These are phyloP conservation scores for Mongoloraphidia duomilia DNA, from an alignment of 2,888 invertebrate genomes.

Conservation along the genomic window DNA sequence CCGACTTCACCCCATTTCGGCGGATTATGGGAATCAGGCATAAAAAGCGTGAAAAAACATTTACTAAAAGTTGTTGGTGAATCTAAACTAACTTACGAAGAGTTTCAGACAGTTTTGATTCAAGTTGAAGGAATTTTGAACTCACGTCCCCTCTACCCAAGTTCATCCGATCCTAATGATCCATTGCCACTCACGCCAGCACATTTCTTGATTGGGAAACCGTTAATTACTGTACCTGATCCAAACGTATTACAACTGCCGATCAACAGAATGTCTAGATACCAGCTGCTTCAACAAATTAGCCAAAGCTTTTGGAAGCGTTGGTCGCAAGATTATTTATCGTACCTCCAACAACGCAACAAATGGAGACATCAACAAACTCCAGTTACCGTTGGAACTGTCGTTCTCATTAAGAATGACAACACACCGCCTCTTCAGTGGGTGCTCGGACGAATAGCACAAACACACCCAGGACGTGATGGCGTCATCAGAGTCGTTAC, in stretches of 20 bases:
- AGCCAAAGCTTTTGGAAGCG: slow-evolving; percentile 13
- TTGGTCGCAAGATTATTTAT: slow-evolving; percentile 16
- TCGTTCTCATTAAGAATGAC: too few relatives aligned
- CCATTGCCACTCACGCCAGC: slow-evolving; percentile 14
- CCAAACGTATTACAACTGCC: slow-evolving; percentile 7
- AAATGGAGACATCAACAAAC: slow-evolving; percentile 10
- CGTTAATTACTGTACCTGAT: slow-evolving; percentile 13
- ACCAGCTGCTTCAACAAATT: slow-evolving; percentile 14
- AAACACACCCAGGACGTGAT: too few relatives aligned
- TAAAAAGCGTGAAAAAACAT: slow-evolving; percentile 19
- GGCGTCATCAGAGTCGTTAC: too few relatives aligned
- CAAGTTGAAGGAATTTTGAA: slow-evolving; percentile 21
- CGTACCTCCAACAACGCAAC: slow-evolving; percentile 12
- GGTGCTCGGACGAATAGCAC: too few relatives aligned
- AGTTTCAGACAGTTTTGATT: slow-evolving; percentile 18
- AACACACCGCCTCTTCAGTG: too few relatives aligned
- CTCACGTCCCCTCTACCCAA: slow-evolving; percentile 18
- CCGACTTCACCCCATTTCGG: slow-evolving; percentile 20
- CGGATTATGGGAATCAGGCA: slow-evolving; percentile 20
- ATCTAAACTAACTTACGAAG: slow-evolving; percentile 18
- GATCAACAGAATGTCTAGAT: slow-evolving; percentile 12
- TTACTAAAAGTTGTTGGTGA: slow-evolving; percentile 15
- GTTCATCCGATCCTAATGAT: slow-evolving; percentile 16
- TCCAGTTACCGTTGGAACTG: too few relatives aligned
- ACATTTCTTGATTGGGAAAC: slow-evolving; percentile 17